Evolutionary conservation across 2,797 vertebrate species (phyloP), one percentile per base, ranked within the genome.

Genomic region (Hydrophis major): DNA sequence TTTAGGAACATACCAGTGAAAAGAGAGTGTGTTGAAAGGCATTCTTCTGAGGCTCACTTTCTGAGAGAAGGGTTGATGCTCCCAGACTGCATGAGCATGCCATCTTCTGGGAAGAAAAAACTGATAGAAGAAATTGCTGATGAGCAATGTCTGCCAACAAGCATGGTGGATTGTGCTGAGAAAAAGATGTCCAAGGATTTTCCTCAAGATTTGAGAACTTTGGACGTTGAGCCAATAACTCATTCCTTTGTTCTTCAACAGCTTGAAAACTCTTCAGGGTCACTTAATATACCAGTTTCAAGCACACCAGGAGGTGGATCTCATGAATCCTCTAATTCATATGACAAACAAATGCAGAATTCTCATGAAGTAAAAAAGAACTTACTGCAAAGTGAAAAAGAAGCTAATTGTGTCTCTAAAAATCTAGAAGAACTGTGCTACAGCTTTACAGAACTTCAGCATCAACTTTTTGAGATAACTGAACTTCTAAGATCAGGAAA

Each of bases 71-170:
- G 98, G 47, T 97, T 99, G 94, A 93, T 98, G 93, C 94, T 99
- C 89, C 98, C 98, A 18, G 97, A 97, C 87, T 96, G 97, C 25
- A 96, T 96, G 55, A 96, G 94, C 37, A n/a, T 97, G 57, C 98
- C 95, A 25, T 98, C 98, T 8, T 97, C 98, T 57, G 96, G 93
- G 13, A 97, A 96, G 95, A 97, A 97, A 78, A 98, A 96, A 95
- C 97, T 99, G 92, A 97, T 99, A 93, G 98, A 99, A 96, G 98
- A 99, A 97, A 96, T 99, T 13, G 57, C 78, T 4, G 90, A 87
- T 56, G 98, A 98, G 0, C 96, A 96, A 18, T 98, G 97, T 94
- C 95, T 97, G 0, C 94, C 97, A 86, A 90, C 96, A 91, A 98
- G 97, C 93, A 94, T 95, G 0, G 96, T 87, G 0, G 98, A 98